Evolutionary conservation across 2,113 vertebrate genomes (phyloP).

Genomic region (Enhydra lutris): DNA sequence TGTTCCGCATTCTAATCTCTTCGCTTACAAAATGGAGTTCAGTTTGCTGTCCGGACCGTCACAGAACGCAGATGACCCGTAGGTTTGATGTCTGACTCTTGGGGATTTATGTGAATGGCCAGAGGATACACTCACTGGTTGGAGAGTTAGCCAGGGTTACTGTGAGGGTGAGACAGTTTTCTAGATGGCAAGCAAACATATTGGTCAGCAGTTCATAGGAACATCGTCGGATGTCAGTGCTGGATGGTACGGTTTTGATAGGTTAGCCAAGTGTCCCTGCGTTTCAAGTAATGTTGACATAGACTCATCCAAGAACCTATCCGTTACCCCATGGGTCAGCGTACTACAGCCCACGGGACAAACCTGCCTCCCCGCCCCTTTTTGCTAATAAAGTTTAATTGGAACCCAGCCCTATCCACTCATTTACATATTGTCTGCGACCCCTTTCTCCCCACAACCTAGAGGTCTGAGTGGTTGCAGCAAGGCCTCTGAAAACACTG

Average conservation of each 20-base stretch:
- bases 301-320: not conserved
- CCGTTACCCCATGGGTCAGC: not conserved
- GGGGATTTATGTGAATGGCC: not conserved
- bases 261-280: not conserved
- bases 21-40: not conserved
- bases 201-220: not conserved
- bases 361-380: not conserved
- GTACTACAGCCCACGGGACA: not conserved
- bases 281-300: not conserved
- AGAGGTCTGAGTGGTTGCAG: not conserved
- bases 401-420: not conserved
- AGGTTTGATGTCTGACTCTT: not conserved
- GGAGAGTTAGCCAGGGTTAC: not conserved
- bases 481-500: not conserved
- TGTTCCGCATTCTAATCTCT: not conserved
- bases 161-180: not conserved
- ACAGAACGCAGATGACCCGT: not conserved
- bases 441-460: not conserved
- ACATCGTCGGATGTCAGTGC: not conserved
- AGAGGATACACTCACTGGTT: not conserved
- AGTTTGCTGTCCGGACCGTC: not conserved
- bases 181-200: not conserved
- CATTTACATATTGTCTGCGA: not conserved
- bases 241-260: not conserved
- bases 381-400: not conserved